A percentile compares a stretch with the other conserved stretches of the same genome.
Conservation (phyloP, 92 coral and sea anemone species). For the Heliopora coerulea region DNA sequence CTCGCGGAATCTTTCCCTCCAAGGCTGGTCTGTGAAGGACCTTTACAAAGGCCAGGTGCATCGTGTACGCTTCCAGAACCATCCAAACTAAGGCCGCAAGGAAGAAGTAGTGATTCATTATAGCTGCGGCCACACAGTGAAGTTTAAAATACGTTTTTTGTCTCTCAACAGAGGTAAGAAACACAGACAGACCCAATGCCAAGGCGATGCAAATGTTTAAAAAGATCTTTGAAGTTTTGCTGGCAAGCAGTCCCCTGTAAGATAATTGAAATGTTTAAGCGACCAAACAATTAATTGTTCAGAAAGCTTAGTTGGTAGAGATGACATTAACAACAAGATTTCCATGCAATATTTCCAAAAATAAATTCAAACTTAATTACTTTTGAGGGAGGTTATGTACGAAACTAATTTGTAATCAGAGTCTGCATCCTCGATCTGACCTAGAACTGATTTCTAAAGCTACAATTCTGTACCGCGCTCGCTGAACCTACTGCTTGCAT, state of each 20-base stretch:
- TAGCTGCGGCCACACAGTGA: conserved; percentile 23
- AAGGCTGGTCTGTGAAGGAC: background rate
- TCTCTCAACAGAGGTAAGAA: conserved; percentile 33
- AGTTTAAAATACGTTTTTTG: background rate
- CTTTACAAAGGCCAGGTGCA: conserved; percentile 35
- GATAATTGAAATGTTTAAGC: too few relatives aligned
- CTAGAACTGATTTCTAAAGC: too few relatives aligned
- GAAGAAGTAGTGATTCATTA: conserved; percentile 10
- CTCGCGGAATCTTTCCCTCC: background rate
- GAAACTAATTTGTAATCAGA: too few relatives aligned
- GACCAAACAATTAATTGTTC: too few relatives aligned
- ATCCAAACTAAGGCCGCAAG: conserved; percentile 31
- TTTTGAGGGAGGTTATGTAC: too few relatives aligned
- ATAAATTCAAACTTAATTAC: too few relatives aligned
- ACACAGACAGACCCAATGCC: conserved; percentile 18
- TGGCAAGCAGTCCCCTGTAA: background rate
- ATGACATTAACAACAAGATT: too few relatives aligned
- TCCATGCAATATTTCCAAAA: too few relatives aligned
- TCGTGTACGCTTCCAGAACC: conserved; percentile 37
- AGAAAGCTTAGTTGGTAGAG: too few relatives aligned
- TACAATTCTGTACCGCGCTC: too few relatives aligned
- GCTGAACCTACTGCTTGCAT: too few relatives aligned
- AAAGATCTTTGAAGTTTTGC: background rate
- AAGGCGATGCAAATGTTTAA: conserved; percentile 28
- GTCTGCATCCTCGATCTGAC: too few relatives aligned